A percentile compares a stretch with the other conserved stretches of the same genome.
These are phyloP conservation scores for Daptonema setosum DNA, from an alignment of 2,888 invertebrate genomes.

Conservation along the genomic window DNA sequence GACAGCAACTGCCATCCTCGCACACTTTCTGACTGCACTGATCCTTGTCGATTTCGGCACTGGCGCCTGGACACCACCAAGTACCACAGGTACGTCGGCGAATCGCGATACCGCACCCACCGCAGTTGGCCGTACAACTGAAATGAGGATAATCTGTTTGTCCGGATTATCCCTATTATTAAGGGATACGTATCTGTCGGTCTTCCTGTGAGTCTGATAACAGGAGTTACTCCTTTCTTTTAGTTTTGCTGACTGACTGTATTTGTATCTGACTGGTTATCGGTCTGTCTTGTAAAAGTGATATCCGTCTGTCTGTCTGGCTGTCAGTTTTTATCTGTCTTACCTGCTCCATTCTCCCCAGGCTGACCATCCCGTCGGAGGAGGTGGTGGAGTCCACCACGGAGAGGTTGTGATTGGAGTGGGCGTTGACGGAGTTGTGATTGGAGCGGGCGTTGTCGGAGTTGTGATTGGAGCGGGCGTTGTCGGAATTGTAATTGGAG, in stretches of 20 bases:
- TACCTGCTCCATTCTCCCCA: not conserved
- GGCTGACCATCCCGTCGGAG: not conserved
- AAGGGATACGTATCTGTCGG: no score
- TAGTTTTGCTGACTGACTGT: no score
- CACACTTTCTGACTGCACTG: not conserved
- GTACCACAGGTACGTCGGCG: not conserved
- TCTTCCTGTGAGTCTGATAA: no score
- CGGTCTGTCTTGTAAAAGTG: no score
- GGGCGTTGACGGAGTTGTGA: not conserved
- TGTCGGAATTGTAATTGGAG: not conserved
- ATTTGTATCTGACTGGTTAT: no score
- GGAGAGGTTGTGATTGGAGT: not conserved
- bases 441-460: not conserved
- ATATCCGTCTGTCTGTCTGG: no score
- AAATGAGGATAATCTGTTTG: no score
- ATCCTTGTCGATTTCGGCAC: not conserved
- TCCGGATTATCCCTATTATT: no score
- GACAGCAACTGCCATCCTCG: not conserved
- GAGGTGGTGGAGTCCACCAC: not conserved
- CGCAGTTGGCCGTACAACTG: not conserved
- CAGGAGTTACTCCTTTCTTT: no score
- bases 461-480: not conserved
- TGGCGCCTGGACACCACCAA: not conserved
- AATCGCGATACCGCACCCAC: not conserved
- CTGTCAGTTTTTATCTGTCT: no score